Base-by-base conservation (phyloP, 2,797 vertebrate genomes). In the Tarsius wallacei region DNA sequence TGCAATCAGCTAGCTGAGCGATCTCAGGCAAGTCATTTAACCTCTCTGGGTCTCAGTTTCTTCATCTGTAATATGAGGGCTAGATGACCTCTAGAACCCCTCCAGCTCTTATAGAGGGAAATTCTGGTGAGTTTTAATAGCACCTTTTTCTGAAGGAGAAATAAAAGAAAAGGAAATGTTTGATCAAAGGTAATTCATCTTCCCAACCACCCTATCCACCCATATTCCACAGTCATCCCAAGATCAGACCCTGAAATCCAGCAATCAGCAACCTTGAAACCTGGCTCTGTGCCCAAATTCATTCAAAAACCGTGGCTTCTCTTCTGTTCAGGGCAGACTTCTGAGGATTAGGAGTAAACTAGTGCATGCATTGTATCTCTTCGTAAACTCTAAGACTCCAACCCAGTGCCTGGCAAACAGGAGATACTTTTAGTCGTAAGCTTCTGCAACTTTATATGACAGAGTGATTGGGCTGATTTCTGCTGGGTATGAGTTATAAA, bases 71-170 rank as follows among this genome's bases (percentile, higher is more conserved):
- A 87, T 31, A 19, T 51, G 77, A 95, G 9, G n/a, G 19, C 76
- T 88, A 57, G 87, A 53, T 16, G 76, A 80, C 17, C 24, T 90
- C 61, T 90, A 88, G 78, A 76, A 53, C 64, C 70, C 68, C 74
- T 71, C 36, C 24, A 93, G 53, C 76, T 80, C 80, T 94, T 81
- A 81, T 0, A 91, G 70, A 89, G 78, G 80, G 57, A 95, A 95
- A 86, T 74, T 82, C 57, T 66, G 63, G 42, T 51, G 68, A 24
- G 21, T 95, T 91, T 93, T 97, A 96, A 89, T 71, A 85, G 57
- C 68, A 89, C 21, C 6, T 87, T 81, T 95, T 87, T 88, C 68
- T 95, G 82, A 95, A 96, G 94, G 24, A 87, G 77, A 96, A 95
- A 90, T 84, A 22, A 96, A 83, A 90, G 28, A 90, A 51, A 90